Evolutionary conservation across 2,888 invertebrate genomes (phyloP).

Genomic region (Parnassius apollo): DNA sequence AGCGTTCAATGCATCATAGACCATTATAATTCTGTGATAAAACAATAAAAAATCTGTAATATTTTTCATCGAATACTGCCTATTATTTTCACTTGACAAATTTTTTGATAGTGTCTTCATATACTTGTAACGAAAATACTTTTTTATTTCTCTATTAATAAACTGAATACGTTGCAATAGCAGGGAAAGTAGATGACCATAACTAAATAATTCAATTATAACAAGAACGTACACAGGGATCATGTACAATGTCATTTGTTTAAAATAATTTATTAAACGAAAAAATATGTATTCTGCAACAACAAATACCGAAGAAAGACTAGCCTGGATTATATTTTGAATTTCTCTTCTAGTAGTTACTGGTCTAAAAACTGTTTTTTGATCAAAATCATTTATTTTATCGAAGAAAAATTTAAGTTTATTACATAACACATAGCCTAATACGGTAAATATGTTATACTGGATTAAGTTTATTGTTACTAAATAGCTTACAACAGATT

Average conservation of each 20-base stretch:
- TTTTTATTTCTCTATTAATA: background rate
- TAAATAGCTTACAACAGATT: background rate
- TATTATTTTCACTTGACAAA: background rate
- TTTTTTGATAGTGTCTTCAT: background rate
- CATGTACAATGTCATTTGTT: background rate
- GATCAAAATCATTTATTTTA: conserved; percentile 8
- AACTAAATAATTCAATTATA: conserved; percentile 1
- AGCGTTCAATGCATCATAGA: conserved; percentile 10
- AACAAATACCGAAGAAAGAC: background rate
- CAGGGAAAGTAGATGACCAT: conserved; percentile 10
- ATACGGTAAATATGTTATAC: background rate
- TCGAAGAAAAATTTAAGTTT: conserved; percentile 7
- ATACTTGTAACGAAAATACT: background rate
- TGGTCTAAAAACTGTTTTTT: background rate
- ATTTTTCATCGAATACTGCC: background rate
- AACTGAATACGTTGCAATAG: conserved; percentile 5
- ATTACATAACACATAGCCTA: background rate
- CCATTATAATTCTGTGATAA: conserved; percentile 3
- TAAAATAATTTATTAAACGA: background rate
- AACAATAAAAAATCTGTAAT: conserved; percentile 3
- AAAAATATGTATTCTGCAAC: background rate
- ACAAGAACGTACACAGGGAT: background rate
- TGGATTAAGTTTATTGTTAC: background rate
- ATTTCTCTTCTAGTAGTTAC: background rate
- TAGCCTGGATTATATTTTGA: background rate